Conservation (phyloP, 2,113 vertebrate genomes). For the Podarcis raffonei region DNA sequence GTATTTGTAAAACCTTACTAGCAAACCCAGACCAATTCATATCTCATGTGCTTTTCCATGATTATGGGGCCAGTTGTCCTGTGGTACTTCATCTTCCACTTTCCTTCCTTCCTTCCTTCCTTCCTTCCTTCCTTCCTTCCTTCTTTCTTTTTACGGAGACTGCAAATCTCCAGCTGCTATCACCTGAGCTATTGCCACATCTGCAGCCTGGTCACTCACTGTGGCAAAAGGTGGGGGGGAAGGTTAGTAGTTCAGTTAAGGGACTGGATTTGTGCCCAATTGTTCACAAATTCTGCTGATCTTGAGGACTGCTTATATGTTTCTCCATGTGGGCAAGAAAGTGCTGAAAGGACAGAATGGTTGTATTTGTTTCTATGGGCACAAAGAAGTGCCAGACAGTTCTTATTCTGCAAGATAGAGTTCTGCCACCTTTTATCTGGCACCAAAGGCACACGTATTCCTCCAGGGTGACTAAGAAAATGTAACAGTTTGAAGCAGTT, state of each 20-base stretch:
- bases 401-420: background rate
- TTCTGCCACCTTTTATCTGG: background rate
- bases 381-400: background rate
- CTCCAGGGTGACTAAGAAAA: background rate
- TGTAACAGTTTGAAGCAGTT: background rate
- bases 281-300: background rate
- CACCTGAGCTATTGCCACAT: too few species aligned
- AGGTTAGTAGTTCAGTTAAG: conserved; percentile 41
- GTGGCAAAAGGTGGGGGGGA: too few species aligned
- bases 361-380: background rate
- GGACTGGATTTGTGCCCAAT: background rate
- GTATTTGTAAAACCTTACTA: too few species aligned
- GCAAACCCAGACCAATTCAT: too few species aligned
- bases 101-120: too few species aligned
- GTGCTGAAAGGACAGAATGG: background rate
- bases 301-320: conserved; percentile 25
- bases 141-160: too few species aligned
- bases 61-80: too few species aligned
- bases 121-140: too few species aligned
- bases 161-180: too few species aligned
- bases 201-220: too few species aligned
- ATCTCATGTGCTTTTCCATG: too few species aligned
- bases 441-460: background rate
- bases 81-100: too few species aligned
- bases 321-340: background rate